Base-by-base conservation (phyloP, 2,888 invertebrate species). In the Drosophila multiciliata region DNA sequence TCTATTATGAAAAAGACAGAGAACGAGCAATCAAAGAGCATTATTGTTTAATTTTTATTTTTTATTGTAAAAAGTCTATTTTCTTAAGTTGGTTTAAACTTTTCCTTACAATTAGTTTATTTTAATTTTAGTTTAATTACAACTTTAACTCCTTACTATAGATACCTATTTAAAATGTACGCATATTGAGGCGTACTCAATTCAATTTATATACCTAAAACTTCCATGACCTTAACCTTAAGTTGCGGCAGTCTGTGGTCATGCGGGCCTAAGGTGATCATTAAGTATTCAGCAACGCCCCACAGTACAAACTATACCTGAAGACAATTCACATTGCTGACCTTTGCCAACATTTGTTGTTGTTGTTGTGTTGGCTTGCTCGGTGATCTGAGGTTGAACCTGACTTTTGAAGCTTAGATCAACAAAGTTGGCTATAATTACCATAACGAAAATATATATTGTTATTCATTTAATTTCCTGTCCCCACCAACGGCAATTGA, bases 401-500 rank as follows among this genome's bases (percentile, higher is more conserved):
- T 59, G 72, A 73, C 63, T 78, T 75, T 70, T 83, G 26, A 68
- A 75, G 82, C 78, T 68, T 54, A 67, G 77, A 80, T 74, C 80
- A 77, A 86, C 75, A 86, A 62, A 61, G 66, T 50, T 45, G 48
- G 52, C 23, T 73, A 69, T 83, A 83, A 89, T 86, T 80, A 89
- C 78, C 85, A 89, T 84, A 89, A 72, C 82, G 74, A 82, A 81
- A 67, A 69, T 57, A 75, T 63, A 75, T 73, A 69, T 33, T 48
- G 3, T 49, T 38, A 35, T 38, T 17, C 26, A 60, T 26, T 76
- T 70, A 74, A 81, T 87, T 76, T 82, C 69, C 73, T 64, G 65
- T 45, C 79, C 15, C n/a, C 54, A 40, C 57, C 42, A 58, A 55
- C 26, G 55, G 61, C 62, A 79, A 82, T 71, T 71, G 55, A 38